These are phyloP conservation scores for Fregata magnificens DNA, from an alignment of 2,113 vertebrate genomes.

Conservation along the genomic window DNA sequence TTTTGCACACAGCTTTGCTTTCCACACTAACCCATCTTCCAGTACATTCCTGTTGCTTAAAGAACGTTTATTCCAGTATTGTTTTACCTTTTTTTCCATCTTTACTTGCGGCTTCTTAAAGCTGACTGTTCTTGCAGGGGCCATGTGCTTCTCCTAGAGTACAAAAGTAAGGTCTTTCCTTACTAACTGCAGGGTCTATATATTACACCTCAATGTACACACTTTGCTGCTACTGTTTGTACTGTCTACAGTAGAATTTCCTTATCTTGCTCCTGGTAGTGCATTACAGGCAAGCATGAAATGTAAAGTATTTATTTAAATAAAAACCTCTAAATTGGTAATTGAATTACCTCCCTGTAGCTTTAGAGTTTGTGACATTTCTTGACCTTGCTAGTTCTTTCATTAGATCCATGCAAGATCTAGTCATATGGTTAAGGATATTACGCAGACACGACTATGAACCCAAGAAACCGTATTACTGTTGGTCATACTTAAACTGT, in stretches of 20 bases:
- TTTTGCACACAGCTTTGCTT: conserved; percentile 74
- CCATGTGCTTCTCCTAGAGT: conserved; percentile 76
- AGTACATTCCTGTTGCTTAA: conserved; percentile 66
- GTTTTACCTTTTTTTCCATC: conserved; percentile 29
- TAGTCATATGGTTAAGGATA: conserved; percentile 83
- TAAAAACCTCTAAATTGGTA: conserved; percentile 85
- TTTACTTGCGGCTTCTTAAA: conserved; percentile 70
- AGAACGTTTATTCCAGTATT: conserved; percentile 66
- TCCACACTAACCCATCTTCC: conserved; percentile 66
- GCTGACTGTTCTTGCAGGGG: conserved; percentile 78
- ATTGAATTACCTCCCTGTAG: conserved; percentile 89
- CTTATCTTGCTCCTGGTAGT: conserved; percentile 87
- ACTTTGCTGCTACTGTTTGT: conserved; percentile 94
- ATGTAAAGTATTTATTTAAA: conserved; percentile 97
- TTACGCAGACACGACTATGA: conserved; percentile 79
- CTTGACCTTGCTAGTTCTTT: conserved; percentile 87
- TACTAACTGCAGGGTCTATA: conserved; percentile 84
- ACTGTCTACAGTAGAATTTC: conserved; percentile 85
- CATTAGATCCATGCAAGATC: conserved; percentile 82
- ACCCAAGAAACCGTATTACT: conserved; percentile 80
- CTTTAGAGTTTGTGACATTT: conserved; percentile 90
- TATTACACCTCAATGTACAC: conserved; percentile 83
- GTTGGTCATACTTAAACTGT: conserved; percentile 82
- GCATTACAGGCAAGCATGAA: conserved; percentile 95
- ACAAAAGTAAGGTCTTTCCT: conserved; percentile 77